Percentiles rank a stretch among this genome's conserved stretches.
These are phyloP conservation scores for Petrolisthes cinctipes DNA, from an alignment of 2,888 invertebrate genomes.

Conservation along the genomic window DNA sequence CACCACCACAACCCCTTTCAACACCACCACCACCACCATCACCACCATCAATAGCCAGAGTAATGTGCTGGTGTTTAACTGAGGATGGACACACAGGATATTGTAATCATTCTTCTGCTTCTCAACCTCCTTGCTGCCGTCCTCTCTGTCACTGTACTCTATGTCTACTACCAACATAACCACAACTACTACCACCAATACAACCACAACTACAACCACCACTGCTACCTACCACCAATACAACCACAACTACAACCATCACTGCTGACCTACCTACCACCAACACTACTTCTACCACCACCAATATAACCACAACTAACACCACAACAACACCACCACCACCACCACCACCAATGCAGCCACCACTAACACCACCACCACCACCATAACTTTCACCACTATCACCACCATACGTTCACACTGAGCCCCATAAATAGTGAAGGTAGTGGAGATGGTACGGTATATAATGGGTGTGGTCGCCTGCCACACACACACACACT, in stretches of 20 bases:
- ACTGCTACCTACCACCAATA: not conserved
- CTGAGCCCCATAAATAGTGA: not conserved
- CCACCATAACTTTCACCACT: not conserved
- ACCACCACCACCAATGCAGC: not conserved
- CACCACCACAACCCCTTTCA: not conserved
- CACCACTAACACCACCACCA: not conserved
- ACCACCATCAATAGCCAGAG: no score
- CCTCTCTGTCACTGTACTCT: no score
- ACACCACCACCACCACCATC: not conserved
- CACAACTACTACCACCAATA: not conserved
- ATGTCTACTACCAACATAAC: no score
- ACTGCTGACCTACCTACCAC: constrained; percentile 1
- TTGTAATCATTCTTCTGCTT: not conserved
- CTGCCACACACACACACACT: not conserved
- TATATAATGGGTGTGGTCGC: not conserved
- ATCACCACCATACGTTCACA: not conserved
- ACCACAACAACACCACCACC: not conserved
- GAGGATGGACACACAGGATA: no score
- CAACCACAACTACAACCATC: not conserved
- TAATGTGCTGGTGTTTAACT: no score
- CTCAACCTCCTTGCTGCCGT: not conserved
- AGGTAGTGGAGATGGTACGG: not conserved
- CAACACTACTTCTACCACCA: not conserved
- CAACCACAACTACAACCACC: not conserved
- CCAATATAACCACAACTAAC: not conserved